Conservation (phyloP, 2,888 invertebrate genomes). For the Phortica okadai region DNA sequence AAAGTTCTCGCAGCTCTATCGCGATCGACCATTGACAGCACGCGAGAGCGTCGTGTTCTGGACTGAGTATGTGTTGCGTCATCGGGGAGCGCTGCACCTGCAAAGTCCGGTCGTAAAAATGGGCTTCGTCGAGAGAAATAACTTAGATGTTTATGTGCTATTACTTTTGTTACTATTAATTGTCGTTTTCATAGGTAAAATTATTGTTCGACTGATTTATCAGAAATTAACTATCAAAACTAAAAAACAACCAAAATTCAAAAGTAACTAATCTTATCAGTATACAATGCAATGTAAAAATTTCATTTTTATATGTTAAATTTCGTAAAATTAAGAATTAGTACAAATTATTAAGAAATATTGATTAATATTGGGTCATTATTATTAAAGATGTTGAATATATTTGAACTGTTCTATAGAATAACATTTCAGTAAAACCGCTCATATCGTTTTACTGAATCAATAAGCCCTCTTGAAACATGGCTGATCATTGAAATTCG, state of each 20-base stretch:
- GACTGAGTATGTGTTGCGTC: conserved; percentile 78
- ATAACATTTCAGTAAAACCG: too few species aligned
- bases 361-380: too few species aligned
- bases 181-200: too few species aligned
- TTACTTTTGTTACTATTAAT: conserved; percentile 34
- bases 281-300: background rate
- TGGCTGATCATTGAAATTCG: too few species aligned
- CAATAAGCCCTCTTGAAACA: too few species aligned
- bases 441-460: too few species aligned
- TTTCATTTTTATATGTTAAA: background rate
- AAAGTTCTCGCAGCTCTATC: conserved; percentile 76
- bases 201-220: background rate
- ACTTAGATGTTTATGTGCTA: conserved; percentile 76
- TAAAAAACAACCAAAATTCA: background rate
- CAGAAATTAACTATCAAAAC: background rate
- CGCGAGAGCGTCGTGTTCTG: conserved; percentile 78
- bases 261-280: background rate
- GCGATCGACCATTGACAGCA: conserved; percentile 77
- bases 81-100: conserved; percentile 77
- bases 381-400: too few species aligned
- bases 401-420: too few species aligned
- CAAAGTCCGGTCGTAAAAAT: conserved; percentile 77
- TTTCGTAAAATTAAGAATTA: background rate
- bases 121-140: conserved; percentile 75
- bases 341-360: too few species aligned